These are phyloP conservation scores for Balaenoptera acutorostrata DNA, from an alignment of 2,113 vertebrate genomes.

Conservation along the genomic window DNA sequence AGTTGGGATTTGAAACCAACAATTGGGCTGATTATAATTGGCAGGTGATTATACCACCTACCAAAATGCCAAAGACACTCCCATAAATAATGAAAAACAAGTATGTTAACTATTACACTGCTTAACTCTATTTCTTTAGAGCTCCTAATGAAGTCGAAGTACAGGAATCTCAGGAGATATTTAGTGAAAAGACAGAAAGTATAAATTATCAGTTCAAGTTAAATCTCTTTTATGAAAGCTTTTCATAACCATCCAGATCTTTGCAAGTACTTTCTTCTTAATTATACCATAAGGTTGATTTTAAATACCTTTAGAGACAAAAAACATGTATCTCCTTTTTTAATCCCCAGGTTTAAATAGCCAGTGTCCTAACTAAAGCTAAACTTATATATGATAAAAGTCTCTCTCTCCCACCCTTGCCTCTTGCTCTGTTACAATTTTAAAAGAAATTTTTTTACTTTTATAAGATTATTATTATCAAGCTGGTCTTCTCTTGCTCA, in stretches of 20 bases:
- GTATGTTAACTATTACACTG: neutral
- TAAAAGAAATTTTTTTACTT: neutral
- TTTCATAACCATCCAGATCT: neutral
- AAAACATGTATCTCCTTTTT: neutral
- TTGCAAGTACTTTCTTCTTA: neutral
- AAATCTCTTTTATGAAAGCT: neutral
- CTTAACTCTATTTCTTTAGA: neutral
- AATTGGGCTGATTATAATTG: neutral
- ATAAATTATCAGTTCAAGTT: neutral
- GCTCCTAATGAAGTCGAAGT: neutral
- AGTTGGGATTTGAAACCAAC: neutral
- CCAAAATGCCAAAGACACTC: neutral
- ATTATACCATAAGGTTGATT: neutral
- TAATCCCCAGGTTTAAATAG: neutral
- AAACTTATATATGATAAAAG: neutral
- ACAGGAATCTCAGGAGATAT: neutral
- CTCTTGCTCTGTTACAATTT: neutral
- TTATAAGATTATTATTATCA: neutral
- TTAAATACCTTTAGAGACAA: neutral
- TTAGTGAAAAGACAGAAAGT: neutral
- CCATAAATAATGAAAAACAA: neutral
- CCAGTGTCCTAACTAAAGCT: neutral
- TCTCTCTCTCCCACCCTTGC: neutral
- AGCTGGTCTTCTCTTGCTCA: neutral
- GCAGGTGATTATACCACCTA: neutral